phyloP scores from a whole-genome alignment of 2,113 vertebrate species.

The Poeciliopsis occidentalis region DNA sequence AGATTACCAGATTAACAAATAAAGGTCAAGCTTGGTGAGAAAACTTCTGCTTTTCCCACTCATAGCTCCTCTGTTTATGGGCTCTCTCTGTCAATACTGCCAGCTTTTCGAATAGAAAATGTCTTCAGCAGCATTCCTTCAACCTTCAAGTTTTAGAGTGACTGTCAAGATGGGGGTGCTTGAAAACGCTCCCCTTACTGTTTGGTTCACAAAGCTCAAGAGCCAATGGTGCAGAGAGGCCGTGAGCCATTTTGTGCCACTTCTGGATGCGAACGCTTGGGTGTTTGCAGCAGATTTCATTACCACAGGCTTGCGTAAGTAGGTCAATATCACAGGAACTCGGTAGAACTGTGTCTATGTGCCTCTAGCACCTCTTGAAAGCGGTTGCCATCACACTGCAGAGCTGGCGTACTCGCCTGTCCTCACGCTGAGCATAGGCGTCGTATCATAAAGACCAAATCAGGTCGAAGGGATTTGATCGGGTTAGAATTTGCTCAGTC shows the following conservation, averaged over 20 bases:
- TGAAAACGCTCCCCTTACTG: not conserved
- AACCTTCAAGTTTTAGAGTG: not conserved
- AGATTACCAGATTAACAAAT: too few relatives aligned
- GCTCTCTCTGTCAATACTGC: too few relatives aligned
- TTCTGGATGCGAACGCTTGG: constrained; percentile 23
- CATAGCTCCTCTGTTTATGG: too few relatives aligned
- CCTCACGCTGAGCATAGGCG: not conserved
- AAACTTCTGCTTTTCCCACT: too few relatives aligned
- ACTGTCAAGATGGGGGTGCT: not conserved
- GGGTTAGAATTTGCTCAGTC: not conserved
- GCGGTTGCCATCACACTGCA: constrained; percentile 35
- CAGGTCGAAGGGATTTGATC: not conserved
- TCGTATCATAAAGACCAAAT: constrained; percentile 2
- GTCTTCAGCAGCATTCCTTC: not conserved
- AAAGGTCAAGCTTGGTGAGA: too few relatives aligned
- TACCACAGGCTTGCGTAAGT: constrained; percentile 60
- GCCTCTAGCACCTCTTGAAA: constrained; percentile 49
- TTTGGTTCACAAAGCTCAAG: not conserved
- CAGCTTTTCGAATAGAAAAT: too few relatives aligned
- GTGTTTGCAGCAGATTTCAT: constrained; percentile 43
- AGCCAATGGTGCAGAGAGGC: not conserved
- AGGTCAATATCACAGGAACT: constrained; percentile 72
- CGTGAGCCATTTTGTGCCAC: constrained; percentile 3
- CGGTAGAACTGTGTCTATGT: constrained; percentile 51
- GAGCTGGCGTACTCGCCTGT: constrained; percentile 20